Evolutionary conservation across 2,797 vertebrate genomes (phyloP), one percentile per base, ranked within the genome.

Genomic region (Miichthys miiuy): DNA sequence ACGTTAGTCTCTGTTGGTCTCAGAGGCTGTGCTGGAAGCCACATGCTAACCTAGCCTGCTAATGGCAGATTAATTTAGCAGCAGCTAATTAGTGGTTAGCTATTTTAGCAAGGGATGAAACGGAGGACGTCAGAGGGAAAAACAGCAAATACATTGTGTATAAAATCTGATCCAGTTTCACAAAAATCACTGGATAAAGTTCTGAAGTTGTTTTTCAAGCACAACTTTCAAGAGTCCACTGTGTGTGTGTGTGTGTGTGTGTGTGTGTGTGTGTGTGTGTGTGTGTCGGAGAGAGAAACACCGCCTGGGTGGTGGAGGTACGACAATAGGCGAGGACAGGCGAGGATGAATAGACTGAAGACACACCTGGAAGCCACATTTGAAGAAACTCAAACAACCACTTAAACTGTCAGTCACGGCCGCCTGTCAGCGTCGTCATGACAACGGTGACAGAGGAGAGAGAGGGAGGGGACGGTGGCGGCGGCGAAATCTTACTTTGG

Each of bases 321-420:
- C 34, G 17, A 75, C 75, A 82, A 66, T 1, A 62, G 74, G 72
- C 27, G 77, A 80, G 51, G 54, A 47, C 54, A 55, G 27, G 13
- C 8, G 34, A 41, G n/a, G 77, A 71, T 65, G 68, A 83, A 68
- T 46, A 48, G 16, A 42, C 11, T 10, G 71, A 72, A 47, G 81
- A 80, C 83, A 81, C 27, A 79, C 76, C 84, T 83, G 79, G 52
- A 88, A 71, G 63, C 46, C 48, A 34, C 10, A 47, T 20, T 20
- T 47, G 20, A 69, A 70, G 42, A 78, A 23, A 71, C 68, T 38
- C 61, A 79, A 81, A 80, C 11, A 50, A 44, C 23, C 73, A 46
- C 80, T 80, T 67, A 25, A 79, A 34, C 52, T 47, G 83, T 79
- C 88, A 46, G 52, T 83, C 82, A 51, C 5, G 9, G 56, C 18